These are phyloP conservation scores for Polydesmus complanatus DNA, from an alignment of 2,888 invertebrate genomes.

Conservation along the genomic window DNA sequence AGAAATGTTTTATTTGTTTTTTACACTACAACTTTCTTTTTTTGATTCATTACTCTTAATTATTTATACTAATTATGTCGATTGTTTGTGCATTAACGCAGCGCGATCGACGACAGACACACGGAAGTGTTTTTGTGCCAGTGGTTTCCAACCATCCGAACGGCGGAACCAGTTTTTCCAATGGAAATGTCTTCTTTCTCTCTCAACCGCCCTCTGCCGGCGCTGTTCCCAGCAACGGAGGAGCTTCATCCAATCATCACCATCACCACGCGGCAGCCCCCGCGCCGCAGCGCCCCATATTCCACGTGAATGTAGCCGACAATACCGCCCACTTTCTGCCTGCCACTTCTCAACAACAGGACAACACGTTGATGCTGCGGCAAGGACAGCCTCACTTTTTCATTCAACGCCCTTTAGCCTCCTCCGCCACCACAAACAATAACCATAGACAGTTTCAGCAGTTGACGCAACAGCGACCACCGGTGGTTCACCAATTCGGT, in stretches of 20 bases:
- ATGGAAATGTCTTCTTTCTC: background rate
- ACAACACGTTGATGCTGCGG: background rate
- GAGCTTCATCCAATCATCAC: background rate
- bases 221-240: background rate
- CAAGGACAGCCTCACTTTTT: background rate
- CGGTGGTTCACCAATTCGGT: background rate
- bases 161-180: background rate
- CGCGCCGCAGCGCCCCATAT: background rate
- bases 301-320: slow-evolving; percentile 1
- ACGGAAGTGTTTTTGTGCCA: no score
- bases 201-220: background rate
- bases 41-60: no score
- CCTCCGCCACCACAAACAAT: background rate
- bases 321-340: background rate
- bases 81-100: no score
- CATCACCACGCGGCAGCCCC: background rate
- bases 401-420: background rate
- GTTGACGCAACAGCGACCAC: background rate
- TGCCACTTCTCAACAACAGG: background rate
- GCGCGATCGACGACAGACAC: background rate
- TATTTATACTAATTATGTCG: no score
- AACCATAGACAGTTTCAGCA: background rate
- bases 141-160: background rate
- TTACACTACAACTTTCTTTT: no score
- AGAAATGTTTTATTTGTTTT: no score